Evolutionary conservation across 2,113 vertebrate genomes (phyloP).

Genomic region (Thamnophis sirtalis): DNA sequence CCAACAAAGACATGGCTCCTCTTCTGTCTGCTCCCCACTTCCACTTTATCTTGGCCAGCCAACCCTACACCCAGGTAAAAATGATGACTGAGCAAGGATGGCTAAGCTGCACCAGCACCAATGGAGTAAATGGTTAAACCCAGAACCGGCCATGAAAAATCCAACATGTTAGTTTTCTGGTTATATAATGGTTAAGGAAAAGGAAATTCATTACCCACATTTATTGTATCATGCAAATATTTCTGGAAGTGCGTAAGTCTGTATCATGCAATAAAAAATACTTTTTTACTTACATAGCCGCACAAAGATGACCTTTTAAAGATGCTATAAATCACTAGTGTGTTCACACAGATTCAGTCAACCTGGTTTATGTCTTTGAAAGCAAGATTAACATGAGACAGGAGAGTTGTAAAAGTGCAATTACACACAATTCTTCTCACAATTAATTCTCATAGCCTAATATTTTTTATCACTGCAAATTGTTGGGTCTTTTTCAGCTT

Average conservation of each 20-base stretch:
- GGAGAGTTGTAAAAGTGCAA: neutral
- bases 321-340: neutral
- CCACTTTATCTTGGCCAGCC: neutral
- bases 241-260: neutral
- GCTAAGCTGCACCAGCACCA: neutral
- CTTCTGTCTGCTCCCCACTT: neutral
- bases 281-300: neutral
- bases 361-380: neutral
- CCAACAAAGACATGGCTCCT: neutral
- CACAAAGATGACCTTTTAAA: neutral
- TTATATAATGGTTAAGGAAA: neutral
- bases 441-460: neutral
- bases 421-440: neutral
- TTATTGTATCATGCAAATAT: neutral
- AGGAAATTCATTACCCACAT: neutral
- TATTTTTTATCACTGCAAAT: neutral
- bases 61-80: neutral
- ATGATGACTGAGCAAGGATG: neutral
- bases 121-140: neutral
- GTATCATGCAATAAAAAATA: neutral
- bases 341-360: neutral
- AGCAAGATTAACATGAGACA: neutral
- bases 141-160: neutral
- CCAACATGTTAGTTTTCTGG: neutral
- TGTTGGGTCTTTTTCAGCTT: neutral